phyloP scores from a whole-genome alignment of 2,888 invertebrate genomes.

The Pardosa pseudoannulata region DNA sequence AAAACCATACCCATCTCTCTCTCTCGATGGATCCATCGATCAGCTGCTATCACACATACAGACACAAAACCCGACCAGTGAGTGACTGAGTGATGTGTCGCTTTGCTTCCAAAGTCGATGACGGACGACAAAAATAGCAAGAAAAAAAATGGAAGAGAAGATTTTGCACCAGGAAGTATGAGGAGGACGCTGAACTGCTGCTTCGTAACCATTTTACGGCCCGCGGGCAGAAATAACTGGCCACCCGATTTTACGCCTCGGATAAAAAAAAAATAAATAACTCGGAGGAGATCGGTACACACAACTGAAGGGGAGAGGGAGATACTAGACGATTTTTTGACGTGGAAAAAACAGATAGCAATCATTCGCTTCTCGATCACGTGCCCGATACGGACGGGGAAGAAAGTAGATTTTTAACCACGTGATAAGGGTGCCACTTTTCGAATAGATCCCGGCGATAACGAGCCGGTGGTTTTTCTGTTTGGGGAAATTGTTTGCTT shows the following conservation, averaged over 20 bases:
- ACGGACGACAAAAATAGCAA: conserved; percentile 14
- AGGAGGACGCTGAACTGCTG: conserved; percentile 9
- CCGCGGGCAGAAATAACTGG: background rate
- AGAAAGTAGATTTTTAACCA: no score
- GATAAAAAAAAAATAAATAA: no score
- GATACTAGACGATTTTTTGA: background rate
- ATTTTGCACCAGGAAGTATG: conserved; percentile 5
- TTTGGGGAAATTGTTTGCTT: no score
- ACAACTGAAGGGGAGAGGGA: no score
- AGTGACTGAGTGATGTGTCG: no score
- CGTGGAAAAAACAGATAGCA: background rate
- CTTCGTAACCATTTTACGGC: background rate
- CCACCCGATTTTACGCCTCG: conserved; percentile 2
- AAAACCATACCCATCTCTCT: background rate
- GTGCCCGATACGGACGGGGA: background rate
- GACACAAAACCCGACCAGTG: background rate
- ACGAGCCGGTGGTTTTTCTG: no score
- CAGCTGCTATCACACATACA: background rate
- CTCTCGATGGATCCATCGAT: background rate
- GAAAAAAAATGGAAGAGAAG: no score
- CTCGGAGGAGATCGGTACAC: background rate
- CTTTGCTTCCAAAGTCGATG: background rate
- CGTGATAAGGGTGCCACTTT: no score
- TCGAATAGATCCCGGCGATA: no score
- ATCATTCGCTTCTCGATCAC: background rate